Conservation (phyloP, 92 coral and sea anemone genomes). For the Epizoanthus illoricatus region DNA sequence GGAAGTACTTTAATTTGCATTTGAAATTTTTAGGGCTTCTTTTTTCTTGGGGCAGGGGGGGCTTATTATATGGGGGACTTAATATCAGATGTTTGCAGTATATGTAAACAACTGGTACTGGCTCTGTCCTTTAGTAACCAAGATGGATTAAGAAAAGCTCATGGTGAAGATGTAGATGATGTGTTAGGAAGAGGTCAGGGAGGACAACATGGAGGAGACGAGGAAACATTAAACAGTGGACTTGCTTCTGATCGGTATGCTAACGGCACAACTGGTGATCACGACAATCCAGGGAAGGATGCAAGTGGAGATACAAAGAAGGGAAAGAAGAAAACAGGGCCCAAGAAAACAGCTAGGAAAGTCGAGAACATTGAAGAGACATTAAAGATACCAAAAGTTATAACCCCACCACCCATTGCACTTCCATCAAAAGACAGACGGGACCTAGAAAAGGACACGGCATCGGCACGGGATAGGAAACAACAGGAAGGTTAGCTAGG, state of each 20-base stretch:
- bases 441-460: slow-evolving; percentile 61
- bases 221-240: neutral
- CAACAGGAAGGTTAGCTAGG: slow-evolving; percentile 55
- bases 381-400: slow-evolving; percentile 58
- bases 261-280: neutral
- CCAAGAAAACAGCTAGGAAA: slow-evolving; percentile 53
- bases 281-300: neutral
- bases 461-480: slow-evolving; percentile 79
- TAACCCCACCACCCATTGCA: slow-evolving; percentile 63
- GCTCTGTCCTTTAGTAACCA: slow-evolving; percentile 2
- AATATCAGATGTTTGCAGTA: too few relatives aligned
- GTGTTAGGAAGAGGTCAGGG: neutral
- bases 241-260: neutral
- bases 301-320: slow-evolving; percentile 18
- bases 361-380: slow-evolving; percentile 64
- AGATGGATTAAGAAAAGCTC: neutral
- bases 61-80: too few relatives aligned
- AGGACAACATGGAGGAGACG: slow-evolving; percentile 19
- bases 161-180: neutral
- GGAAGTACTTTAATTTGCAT: too few relatives aligned
- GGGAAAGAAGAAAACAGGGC: slow-evolving; percentile 46
- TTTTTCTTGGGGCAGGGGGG: too few relatives aligned
- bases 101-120: too few relatives aligned
- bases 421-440: slow-evolving; percentile 45
- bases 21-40: too few relatives aligned